These are phyloP conservation scores for Dendrocincla tyrannina DNA, from an alignment of 2,797 vertebrate species.

Conservation along the genomic window DNA sequence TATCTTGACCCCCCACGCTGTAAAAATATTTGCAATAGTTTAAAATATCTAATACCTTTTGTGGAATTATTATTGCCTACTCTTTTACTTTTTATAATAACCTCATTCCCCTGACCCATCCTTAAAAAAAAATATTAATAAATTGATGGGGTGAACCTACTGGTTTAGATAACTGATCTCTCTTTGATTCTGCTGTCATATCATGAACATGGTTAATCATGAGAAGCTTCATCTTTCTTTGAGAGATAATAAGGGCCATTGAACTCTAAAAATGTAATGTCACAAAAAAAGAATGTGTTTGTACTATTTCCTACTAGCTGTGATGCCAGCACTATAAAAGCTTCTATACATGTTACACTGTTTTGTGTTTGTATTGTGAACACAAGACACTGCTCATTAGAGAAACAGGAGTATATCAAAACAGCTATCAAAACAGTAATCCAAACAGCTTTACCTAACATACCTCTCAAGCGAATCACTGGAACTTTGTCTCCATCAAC, in stretches of 20 bases:
- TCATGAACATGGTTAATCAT: conserved; percentile 22
- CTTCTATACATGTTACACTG: not conserved
- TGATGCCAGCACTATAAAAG: not conserved
- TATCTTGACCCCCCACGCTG: accelerated
- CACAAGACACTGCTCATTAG: not conserved
- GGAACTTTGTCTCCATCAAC: no score
- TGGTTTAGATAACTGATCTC: not conserved
- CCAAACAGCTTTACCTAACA: no score
- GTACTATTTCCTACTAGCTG: not conserved
- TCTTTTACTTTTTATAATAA: not conserved
- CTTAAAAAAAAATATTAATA: not conserved
- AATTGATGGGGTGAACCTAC: not conserved
- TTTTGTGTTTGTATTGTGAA: not conserved
- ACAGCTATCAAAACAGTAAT: no score
- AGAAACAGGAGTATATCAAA: not conserved
- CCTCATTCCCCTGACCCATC: not conserved
- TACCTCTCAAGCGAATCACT: no score
- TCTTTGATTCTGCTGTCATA: conserved; percentile 24
- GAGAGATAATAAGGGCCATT: conserved; percentile 39
- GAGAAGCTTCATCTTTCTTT: conserved; percentile 31
- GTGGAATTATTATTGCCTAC: not conserved
- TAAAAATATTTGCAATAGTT: not conserved
- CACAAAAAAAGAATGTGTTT: conserved; percentile 51
- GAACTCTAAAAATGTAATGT: conserved; percentile 49
- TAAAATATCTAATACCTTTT: not conserved